phyloP scores from a whole-genome alignment of 2,113 vertebrate genomes.

The Cyrtonyx montezumae region DNA sequence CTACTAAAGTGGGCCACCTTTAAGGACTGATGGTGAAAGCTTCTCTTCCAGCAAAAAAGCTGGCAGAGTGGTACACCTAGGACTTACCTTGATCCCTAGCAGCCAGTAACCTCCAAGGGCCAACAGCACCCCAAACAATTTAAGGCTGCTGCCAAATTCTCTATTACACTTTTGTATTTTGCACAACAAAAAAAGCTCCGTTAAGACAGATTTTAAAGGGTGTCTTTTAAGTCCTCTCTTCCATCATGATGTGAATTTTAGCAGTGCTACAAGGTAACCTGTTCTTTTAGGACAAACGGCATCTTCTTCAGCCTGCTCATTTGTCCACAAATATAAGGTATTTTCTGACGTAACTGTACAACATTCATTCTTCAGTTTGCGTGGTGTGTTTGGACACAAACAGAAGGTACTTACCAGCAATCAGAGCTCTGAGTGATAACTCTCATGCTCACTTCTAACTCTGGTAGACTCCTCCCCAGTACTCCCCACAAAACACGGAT shows the following conservation, averaged over 20 bases:
- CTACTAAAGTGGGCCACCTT: neutral
- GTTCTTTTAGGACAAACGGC: neutral
- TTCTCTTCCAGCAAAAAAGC: neutral
- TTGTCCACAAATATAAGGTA: neutral
- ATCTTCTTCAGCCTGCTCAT: neutral
- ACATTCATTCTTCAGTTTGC: no score
- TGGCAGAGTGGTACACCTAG: rapidly evolving
- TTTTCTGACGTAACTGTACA: rapidly evolving
- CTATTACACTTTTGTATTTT: neutral
- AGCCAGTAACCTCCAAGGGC: neutral
- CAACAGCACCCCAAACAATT: neutral
- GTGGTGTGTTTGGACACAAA: neutral
- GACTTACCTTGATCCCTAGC: constrained; percentile 19
- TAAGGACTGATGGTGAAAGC: neutral
- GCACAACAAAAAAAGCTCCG: neutral
- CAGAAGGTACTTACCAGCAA: constrained; percentile 11
- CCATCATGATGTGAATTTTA: neutral
- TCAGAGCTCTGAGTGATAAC: neutral
- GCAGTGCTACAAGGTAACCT: neutral
- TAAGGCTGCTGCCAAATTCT: neutral
- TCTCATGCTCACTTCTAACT: neutral
- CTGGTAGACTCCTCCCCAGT: neutral
- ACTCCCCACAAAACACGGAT: neutral
- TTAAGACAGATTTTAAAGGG: neutral
- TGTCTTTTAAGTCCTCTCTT: neutral